These are phyloP conservation scores for Agrotis segetum DNA, from an alignment of 2,888 invertebrate species.

Conservation along the genomic window DNA sequence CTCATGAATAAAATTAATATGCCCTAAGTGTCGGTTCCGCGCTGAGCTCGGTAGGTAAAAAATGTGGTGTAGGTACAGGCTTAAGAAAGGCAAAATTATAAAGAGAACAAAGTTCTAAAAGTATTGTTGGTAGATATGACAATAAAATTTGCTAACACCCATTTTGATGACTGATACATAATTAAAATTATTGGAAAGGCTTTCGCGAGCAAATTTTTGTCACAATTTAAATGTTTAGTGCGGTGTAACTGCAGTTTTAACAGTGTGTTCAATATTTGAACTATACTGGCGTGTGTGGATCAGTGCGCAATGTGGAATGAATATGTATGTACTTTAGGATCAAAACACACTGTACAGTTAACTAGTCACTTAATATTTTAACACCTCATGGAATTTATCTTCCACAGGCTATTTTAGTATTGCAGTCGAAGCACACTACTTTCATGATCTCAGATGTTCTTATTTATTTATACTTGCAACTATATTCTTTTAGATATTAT, in stretches of 20 bases:
- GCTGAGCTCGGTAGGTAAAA: slow-evolving; percentile 11
- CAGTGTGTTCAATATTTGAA: slow-evolving; percentile 40
- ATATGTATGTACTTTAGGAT: slow-evolving; percentile 47
- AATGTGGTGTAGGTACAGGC: slow-evolving; percentile 14
- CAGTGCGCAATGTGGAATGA: slow-evolving; percentile 6
- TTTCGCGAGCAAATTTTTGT: slow-evolving; percentile 38
- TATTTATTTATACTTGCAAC: slow-evolving; percentile 42
- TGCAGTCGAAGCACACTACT: slow-evolving; percentile 63
- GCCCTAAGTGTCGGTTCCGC: slow-evolving; percentile 33
- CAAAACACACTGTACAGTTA: slow-evolving; percentile 55
- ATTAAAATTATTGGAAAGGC: slow-evolving; percentile 21
- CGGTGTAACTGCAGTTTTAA: slow-evolving; percentile 44
- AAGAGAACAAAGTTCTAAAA: slow-evolving; percentile 57
- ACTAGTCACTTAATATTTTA: slow-evolving; percentile 62
- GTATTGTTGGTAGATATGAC: slow-evolving; percentile 52
- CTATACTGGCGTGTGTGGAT: slow-evolving; percentile 23
- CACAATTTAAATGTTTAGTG: slow-evolving; percentile 41
- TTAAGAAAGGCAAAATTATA: slow-evolving; percentile 25
- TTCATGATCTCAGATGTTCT: slow-evolving; percentile 71
- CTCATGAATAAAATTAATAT: slow-evolving; percentile 12
- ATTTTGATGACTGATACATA: slow-evolving; percentile 42
- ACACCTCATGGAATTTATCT: slow-evolving; percentile 43
- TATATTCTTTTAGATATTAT: slow-evolving; percentile 33
- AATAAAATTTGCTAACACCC: slow-evolving; percentile 53
- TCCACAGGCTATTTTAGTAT: slow-evolving; percentile 64